phyloP scores from a whole-genome alignment of 2,797 vertebrate genomes.

The Calcarius lapponicus region DNA sequence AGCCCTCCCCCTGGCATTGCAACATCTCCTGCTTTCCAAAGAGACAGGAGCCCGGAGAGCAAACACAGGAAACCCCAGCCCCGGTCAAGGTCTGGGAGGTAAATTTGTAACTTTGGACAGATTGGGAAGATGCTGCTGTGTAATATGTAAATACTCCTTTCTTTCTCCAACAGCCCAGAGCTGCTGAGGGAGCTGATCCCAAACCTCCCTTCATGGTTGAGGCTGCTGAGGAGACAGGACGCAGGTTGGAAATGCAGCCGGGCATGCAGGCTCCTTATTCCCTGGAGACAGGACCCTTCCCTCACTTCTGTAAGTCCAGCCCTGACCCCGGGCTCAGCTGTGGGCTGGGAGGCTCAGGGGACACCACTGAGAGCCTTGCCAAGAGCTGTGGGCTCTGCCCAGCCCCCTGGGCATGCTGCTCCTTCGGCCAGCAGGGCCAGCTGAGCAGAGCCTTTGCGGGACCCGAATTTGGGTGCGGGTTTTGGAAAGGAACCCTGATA shows the following conservation, averaged over 20 bases:
- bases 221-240: neutral
- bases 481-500: neutral
- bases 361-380: neutral
- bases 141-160: neutral
- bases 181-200: neutral
- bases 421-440: neutral
- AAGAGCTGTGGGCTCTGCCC: neutral
- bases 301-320: slow-evolving; percentile 36
- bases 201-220: neutral
- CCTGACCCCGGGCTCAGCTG: neutral
- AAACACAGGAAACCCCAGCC: slow-evolving; percentile 14
- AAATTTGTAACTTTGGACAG: slow-evolving; percentile 45
- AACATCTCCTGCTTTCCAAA: slow-evolving; percentile 23
- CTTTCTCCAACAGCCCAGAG: neutral
- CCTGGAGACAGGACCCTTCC: neutral
- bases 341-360: neutral
- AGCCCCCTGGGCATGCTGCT: neutral
- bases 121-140: slow-evolving; percentile 24
- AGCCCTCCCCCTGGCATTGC: slow-evolving; percentile 48
- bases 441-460: neutral
- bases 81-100: slow-evolving; percentile 40
- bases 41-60: slow-evolving; percentile 13
- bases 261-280: neutral
- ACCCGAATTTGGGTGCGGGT: neutral
- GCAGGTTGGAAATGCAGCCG: neutral